Conservation (phyloP, 1,140 invertebrate species). For the Myzus persicae region DNA sequence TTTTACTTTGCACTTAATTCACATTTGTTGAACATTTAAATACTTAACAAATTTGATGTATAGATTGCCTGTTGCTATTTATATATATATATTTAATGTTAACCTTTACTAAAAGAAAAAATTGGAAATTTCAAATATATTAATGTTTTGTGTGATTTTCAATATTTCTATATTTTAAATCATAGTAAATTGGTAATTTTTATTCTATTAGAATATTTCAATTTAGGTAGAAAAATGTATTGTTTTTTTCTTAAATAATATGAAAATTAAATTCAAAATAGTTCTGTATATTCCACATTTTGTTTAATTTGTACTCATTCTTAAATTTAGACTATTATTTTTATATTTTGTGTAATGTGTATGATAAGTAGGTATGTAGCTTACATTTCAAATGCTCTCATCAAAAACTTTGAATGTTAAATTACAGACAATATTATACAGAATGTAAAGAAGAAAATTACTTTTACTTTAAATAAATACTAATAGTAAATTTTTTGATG, state of each 20-base stretch:
- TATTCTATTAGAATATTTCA: background rate
- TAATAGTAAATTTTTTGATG: background rate
- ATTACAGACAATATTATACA: background rate
- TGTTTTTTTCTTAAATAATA: background rate
- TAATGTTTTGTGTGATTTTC: background rate
- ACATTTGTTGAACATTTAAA: background rate
- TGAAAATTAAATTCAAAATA: background rate
- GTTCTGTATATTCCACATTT: background rate
- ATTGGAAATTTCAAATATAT: background rate
- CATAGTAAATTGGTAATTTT: background rate
- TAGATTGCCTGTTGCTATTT: conserved; percentile 11
- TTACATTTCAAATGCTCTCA: background rate
- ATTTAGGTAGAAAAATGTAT: background rate
- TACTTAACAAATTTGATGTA: background rate
- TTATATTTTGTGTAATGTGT: background rate
- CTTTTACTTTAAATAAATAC: background rate
- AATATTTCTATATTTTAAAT: background rate
- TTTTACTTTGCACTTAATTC: background rate
- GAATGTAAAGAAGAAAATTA: background rate
- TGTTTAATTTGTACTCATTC: background rate
- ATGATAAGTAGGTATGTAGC: background rate
- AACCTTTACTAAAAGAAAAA: background rate
- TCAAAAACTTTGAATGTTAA: background rate
- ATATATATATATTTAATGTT: conserved; percentile 4
- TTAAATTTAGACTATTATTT: too few species aligned